phyloP scores from a whole-genome alignment of 2,113 vertebrate species.

The Atractosteus spatula region DNA sequence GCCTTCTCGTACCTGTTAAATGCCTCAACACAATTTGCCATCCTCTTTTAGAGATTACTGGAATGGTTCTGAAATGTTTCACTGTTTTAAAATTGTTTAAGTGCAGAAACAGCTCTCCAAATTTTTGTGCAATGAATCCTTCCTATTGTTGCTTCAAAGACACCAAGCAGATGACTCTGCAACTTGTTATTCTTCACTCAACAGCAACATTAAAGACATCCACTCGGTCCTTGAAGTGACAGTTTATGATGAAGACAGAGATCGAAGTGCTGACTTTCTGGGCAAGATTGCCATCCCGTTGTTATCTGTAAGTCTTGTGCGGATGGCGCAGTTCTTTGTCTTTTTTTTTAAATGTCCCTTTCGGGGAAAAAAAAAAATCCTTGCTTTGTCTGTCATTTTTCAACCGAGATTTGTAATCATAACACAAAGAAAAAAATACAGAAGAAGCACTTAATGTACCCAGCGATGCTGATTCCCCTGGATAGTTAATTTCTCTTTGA shows the following conservation, averaged over 20 bases:
- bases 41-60: too few species aligned
- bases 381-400: constrained; percentile 70
- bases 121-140: constrained; percentile 26
- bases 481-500: constrained; percentile 98
- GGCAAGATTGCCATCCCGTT: constrained; percentile 96
- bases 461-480: constrained; percentile 90
- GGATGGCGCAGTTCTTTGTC: constrained; percentile 20
- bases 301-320: constrained; percentile 86
- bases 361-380: constrained; percentile 38
- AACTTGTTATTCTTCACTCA: constrained; percentile 34
- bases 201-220: constrained; percentile 97
- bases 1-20: too few species aligned
- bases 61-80: too few species aligned
- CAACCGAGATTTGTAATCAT: constrained; percentile 75
- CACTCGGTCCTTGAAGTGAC: constrained; percentile 96
- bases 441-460: constrained; percentile 65
- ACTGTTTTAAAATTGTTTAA: too few species aligned
- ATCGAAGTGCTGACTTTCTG: constrained; percentile 94
- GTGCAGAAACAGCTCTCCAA: too few species aligned
- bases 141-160: constrained; percentile 28
- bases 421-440: constrained; percentile 62
- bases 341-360: constrained; percentile 53
- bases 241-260: constrained; percentile 95
- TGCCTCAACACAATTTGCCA: too few species aligned
- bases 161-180: constrained; percentile 12